Percentiles rank a stretch among this genome's conserved stretches.
phyloP scores from a whole-genome alignment of 2,888 invertebrate genomes.

The Lasioglossum malachurum region DNA sequence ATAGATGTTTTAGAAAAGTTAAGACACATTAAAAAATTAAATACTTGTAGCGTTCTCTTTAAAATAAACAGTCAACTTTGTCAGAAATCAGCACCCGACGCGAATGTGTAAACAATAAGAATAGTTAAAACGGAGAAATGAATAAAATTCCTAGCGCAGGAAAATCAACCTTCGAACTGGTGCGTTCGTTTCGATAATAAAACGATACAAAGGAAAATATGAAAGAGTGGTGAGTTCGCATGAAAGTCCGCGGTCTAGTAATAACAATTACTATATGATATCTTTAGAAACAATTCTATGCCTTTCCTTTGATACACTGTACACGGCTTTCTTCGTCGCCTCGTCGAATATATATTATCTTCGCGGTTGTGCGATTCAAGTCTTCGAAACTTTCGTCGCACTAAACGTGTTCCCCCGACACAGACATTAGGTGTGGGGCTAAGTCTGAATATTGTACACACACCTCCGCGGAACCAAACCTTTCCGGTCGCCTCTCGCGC shows the following conservation, averaged over 20 bases:
- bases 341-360: slow-evolving; percentile 49
- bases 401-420: slow-evolving; percentile 25
- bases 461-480: slow-evolving; percentile 91
- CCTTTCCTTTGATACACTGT: slow-evolving; percentile 81
- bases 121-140: background rate
- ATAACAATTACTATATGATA: slow-evolving; percentile 55
- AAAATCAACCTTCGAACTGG: background rate
- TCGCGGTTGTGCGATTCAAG: slow-evolving; percentile 32
- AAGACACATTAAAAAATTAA: background rate
- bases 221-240: background rate
- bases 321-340: slow-evolving; percentile 69
- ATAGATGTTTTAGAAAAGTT: background rate
- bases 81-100: background rate
- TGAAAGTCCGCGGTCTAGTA: slow-evolving; percentile 19
- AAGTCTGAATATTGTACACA: slow-evolving; percentile 85
- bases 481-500: slow-evolving; percentile 91
- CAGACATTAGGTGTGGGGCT: slow-evolving; percentile 69
- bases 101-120: background rate
- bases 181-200: background rate
- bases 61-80: background rate
- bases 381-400: slow-evolving; percentile 26
- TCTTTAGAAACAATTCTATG: slow-evolving; percentile 65
- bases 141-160: background rate
- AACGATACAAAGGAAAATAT: background rate
- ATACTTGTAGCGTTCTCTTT: background rate